Evolutionary conservation across 2,113 vertebrate species (phyloP).

Genomic region (Spermophilus dauricus): DNA sequence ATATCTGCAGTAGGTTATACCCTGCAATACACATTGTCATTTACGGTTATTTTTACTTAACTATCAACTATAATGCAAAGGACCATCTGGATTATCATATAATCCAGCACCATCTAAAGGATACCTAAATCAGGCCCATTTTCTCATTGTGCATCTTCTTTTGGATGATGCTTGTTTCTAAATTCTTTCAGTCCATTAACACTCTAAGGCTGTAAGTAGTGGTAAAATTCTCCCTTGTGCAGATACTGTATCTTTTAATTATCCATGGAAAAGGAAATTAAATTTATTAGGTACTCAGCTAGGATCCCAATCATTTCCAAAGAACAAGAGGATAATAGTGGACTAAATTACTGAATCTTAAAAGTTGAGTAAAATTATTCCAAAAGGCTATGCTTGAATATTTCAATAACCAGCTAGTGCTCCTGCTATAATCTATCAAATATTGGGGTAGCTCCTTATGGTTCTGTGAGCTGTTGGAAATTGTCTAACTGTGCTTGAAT

Average conservation of each 20-base stretch:
- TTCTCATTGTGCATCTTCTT: conserved; percentile 42
- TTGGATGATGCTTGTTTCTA: conserved; percentile 29
- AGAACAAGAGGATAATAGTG: conserved; percentile 37
- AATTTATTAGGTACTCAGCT: conserved; percentile 46
- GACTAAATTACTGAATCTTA: conserved; percentile 30
- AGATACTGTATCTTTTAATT: conserved; percentile 30
- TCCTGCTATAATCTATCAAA: not conserved
- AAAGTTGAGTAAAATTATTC: conserved; percentile 58
- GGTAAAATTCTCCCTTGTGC: conserved; percentile 20
- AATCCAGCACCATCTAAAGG: not conserved
- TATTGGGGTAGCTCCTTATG: not conserved
- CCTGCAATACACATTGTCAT: not conserved
- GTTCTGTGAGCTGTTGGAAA: conserved; percentile 42
- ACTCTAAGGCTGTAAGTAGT: conserved; percentile 14
- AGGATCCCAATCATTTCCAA: conserved; percentile 17
- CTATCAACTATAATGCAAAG: not conserved
- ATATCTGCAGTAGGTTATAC: not conserved
- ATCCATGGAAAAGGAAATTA: conserved; percentile 35
- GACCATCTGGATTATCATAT: not conserved
- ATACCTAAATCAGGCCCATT: not conserved
- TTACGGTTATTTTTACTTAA: not conserved
- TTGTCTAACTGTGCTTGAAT: conserved; percentile 41
- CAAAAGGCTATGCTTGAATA: conserved; percentile 55
- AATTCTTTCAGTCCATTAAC: conserved; percentile 46
- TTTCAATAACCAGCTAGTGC: conserved; percentile 38